Evolutionary conservation across 1,140 invertebrate species (phyloP).

Genomic region (Saccostrea echinata): DNA sequence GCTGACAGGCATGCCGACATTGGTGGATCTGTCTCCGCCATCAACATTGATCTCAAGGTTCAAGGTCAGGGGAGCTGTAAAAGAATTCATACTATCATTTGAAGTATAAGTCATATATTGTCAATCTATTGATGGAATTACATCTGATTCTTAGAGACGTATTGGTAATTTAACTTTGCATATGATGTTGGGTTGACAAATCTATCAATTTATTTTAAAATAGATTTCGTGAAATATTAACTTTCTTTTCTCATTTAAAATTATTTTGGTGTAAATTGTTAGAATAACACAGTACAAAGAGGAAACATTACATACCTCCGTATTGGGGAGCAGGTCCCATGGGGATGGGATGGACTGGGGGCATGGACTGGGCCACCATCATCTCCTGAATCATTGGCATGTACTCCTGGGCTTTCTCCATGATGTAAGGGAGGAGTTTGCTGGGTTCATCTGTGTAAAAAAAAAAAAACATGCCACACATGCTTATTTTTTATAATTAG

Average conservation of each 20-base stretch:
- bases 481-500: too few species aligned
- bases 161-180: too few species aligned
- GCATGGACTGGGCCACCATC: conserved; percentile 19
- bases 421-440: conserved; percentile 27
- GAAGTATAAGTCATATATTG: too few species aligned
- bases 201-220: too few species aligned
- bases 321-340: conserved; percentile 9
- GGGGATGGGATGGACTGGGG: background rate
- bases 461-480: background rate
- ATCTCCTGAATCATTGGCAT: conserved; percentile 23
- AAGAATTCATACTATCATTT: background rate
- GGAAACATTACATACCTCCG: background rate
- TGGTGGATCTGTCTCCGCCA: conserved; percentile 42
- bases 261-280: too few species aligned
- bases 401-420: conserved; percentile 23
- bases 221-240: too few species aligned
- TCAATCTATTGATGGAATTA: too few species aligned
- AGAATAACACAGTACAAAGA: too few species aligned
- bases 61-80: conserved; percentile 42
- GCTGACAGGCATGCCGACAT: conserved; percentile 9
- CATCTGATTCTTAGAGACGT: too few species aligned
- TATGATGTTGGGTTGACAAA: too few species aligned
- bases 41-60: conserved; percentile 52
- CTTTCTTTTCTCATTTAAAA: too few species aligned
- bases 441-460: conserved; percentile 6